Base-by-base conservation (phyloP, 2,113 vertebrate genomes). In the Pyxicephalus adspersus region DNA sequence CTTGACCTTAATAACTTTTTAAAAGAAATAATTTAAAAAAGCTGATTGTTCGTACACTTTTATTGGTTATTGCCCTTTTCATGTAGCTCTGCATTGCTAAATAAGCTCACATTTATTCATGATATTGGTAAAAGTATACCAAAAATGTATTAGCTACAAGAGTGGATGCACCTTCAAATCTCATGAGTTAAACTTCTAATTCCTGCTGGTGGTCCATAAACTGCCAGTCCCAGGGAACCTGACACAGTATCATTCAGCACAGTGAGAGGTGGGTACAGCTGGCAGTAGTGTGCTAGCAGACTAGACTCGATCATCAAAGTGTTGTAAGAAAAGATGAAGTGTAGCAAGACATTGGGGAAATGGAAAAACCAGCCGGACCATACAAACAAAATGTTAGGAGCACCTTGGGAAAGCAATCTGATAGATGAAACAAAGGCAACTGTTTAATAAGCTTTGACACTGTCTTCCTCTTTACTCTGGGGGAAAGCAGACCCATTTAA, bases 221-320 rank as follows among this genome's bases (percentile, higher is more conserved):
- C 29, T 34, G 70, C 80, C 61, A 75, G 80, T 75, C 52, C 70
- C 31, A 55, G 66, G 60, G 29, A 26, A 73, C 79, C 19, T 64
- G 58, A 61, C 60, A 58, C 51, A 82, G 71, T 60, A 75, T 82
- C 71, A 66, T 74, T 65, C 23, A 55, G 63, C 63, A 74, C 70
- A 82, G 80, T 82, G 80, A 82, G 31, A 82, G 71, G 70, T 74
- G 80, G 80, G 61, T 82, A 31, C 61, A 66, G 71, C 60, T 65
- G 70, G 61, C 70, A 81, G 67, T 81, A 55, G 57, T 73, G 51
- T 63, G 79, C 65, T 78, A 19, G 16, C 19, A 78, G 64, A 58
- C 64, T 71, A 61, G 25, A 71, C 50, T 58, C 34, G 29, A 73
- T 54, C 58, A 72, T 64, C 68, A 81, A 73, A 75, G 70, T 75